These are phyloP conservation scores for Cosmia trapezina DNA, from an alignment of 2,888 invertebrate species.

Conservation along the genomic window DNA sequence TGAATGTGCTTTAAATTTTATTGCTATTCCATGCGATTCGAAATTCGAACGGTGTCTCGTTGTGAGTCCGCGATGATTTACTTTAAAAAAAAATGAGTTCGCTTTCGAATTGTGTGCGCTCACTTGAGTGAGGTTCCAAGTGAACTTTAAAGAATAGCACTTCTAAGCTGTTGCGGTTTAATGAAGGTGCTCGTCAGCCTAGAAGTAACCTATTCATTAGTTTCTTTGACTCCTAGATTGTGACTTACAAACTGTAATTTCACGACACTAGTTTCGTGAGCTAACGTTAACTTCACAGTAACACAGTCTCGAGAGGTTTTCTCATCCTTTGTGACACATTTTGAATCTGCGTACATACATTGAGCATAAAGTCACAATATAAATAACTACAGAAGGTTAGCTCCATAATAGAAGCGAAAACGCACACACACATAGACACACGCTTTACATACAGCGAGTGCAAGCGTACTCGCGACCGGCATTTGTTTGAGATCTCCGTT, in stretches of 20 bases:
- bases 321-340: slow-evolving; percentile 35
- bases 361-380: no score
- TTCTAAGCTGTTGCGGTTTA: no score
- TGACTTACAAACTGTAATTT: not conserved
- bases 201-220: not conserved
- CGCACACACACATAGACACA: no score
- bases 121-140: not conserved
- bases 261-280: slow-evolving; percentile 4
- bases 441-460: no score
- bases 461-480: no score
- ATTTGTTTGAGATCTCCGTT: not conserved
- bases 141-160: not conserved
- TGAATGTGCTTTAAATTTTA: no score
- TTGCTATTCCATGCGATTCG: no score
- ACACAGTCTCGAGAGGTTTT: slow-evolving; percentile 27
- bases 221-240: not conserved
- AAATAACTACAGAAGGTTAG: not conserved
- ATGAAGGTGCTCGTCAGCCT: not conserved
- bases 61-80: not conserved
- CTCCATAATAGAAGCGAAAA: no score
- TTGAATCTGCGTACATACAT: slow-evolving; percentile 12
- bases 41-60: not conserved
- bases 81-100: slow-evolving; percentile 6
- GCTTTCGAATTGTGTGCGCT: not conserved
- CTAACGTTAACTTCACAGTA: slow-evolving; percentile 19